phyloP scores from a whole-genome alignment of 2,113 vertebrate species.

The Oxygymnocypris stewartii region DNA sequence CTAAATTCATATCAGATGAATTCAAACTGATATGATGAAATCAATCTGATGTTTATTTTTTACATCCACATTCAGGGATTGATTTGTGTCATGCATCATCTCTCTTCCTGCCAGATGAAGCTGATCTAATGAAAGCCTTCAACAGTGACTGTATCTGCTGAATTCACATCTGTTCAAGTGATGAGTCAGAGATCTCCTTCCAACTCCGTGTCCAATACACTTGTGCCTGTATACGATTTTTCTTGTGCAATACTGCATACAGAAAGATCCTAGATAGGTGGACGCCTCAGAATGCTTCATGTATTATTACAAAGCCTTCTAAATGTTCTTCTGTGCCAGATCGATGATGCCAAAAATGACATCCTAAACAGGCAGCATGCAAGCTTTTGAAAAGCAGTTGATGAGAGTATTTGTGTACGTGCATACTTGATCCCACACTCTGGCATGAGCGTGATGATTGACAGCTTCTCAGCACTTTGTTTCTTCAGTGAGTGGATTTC shows the following conservation, averaged over 20 bases:
- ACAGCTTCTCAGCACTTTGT: slow-evolving; percentile 29
- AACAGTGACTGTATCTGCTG: slow-evolving; percentile 38
- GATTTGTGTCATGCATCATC: slow-evolving; percentile 18
- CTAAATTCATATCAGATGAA: neutral
- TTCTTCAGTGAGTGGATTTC: slow-evolving; percentile 25
- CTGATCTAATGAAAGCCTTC: slow-evolving; percentile 29
- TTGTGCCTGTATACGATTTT: neutral
- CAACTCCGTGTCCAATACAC: neutral
- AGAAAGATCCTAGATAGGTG: neutral
- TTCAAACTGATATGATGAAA: no score
- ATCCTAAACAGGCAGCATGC: neutral
- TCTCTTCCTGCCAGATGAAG: slow-evolving; percentile 33
- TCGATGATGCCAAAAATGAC: neutral
- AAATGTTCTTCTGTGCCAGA: neutral
- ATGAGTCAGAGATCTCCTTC: slow-evolving; percentile 15
- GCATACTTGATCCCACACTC: slow-evolving; percentile 17
- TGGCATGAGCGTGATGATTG: slow-evolving; percentile 17
- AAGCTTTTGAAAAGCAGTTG: neutral
- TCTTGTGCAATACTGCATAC: neutral
- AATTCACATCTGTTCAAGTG: slow-evolving; percentile 27
- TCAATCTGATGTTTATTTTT: neutral
- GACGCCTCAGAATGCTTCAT: neutral
- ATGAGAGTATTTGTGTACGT: neutral
- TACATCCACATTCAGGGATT: neutral
- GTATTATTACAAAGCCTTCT: slow-evolving; percentile 5